Percentiles rank a stretch among this genome's conserved stretches.
phyloP scores from a whole-genome alignment of 2,113 vertebrate species.

The Neodontobutis hainanensis region DNA sequence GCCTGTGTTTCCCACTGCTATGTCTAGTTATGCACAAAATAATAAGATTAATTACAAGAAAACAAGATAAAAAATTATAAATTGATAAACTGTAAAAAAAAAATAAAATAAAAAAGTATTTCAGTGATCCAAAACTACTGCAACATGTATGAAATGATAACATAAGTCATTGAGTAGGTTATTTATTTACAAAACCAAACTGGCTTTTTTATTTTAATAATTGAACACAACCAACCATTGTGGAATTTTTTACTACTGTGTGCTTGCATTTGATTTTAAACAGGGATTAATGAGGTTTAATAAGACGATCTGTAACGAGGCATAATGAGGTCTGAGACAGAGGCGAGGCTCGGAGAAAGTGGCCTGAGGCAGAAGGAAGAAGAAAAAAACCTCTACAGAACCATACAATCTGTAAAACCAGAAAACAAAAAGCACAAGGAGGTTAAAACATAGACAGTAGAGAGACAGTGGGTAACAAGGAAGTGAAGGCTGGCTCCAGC shows the following conservation, averaged over 20 bases:
- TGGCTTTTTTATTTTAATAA: conserved; percentile 47
- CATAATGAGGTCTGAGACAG: too few species aligned
- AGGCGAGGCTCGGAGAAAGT: too few species aligned
- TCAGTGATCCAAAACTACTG: too few species aligned
- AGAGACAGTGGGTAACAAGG: too few species aligned
- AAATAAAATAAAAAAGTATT: too few species aligned
- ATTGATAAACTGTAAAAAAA: too few species aligned
- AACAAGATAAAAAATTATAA: too few species aligned
- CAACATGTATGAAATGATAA: neutral
- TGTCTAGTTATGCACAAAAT: too few species aligned
- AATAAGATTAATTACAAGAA: too few species aligned
- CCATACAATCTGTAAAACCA: neutral
- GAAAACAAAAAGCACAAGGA: neutral
- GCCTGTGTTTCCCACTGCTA: too few species aligned
- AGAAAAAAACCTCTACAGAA: neutral
- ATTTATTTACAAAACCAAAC: neutral
- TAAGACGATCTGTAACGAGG: conserved; percentile 45
- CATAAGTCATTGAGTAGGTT: conserved; percentile 1
- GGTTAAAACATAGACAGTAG: neutral
- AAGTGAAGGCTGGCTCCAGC: too few species aligned
- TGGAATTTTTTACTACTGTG: neutral
- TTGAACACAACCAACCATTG: neutral
- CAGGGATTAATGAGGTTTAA: conserved; percentile 35
- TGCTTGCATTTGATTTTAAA: neutral
- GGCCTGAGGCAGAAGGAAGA: conserved; percentile 12